Evolutionary conservation across 2,888 invertebrate species (phyloP).

Genomic region (Epinotia brunnichana): DNA sequence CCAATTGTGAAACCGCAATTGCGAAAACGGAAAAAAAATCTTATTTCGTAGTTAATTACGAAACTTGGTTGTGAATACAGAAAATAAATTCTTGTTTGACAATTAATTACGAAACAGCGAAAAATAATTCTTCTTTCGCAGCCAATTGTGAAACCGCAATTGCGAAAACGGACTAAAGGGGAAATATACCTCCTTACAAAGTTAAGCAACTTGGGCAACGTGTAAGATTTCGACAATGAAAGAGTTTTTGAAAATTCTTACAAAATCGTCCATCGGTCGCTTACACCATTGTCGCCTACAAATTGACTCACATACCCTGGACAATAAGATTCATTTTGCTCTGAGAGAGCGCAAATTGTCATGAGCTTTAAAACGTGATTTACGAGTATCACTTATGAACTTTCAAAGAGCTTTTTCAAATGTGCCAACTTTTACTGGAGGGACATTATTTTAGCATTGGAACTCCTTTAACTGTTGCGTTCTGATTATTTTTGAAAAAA

Average conservation of each 20-base stretch:
- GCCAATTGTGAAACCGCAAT: too few relatives aligned
- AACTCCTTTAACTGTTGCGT: background rate
- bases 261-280: background rate
- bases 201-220: conserved; percentile 2
- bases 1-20: too few relatives aligned
- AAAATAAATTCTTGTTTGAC: too few relatives aligned
- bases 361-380: conserved; percentile 3
- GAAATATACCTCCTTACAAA: background rate
- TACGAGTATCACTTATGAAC: too few relatives aligned
- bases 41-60: too few relatives aligned
- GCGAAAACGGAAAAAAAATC: too few relatives aligned
- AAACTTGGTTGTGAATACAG: too few relatives aligned
- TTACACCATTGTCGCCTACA: too few relatives aligned
- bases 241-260: background rate
- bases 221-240: background rate
- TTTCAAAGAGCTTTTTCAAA: background rate
- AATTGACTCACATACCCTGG: background rate
- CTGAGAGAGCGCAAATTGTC: background rate
- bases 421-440: background rate
- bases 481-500: background rate
- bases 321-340: background rate
- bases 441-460: too few relatives aligned
- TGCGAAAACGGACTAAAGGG: too few relatives aligned
- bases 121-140: too few relatives aligned
- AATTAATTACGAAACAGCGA: too few relatives aligned